Evolutionary conservation across 2,888 invertebrate species (phyloP).

Genomic region (Euplexia lucipara): DNA sequence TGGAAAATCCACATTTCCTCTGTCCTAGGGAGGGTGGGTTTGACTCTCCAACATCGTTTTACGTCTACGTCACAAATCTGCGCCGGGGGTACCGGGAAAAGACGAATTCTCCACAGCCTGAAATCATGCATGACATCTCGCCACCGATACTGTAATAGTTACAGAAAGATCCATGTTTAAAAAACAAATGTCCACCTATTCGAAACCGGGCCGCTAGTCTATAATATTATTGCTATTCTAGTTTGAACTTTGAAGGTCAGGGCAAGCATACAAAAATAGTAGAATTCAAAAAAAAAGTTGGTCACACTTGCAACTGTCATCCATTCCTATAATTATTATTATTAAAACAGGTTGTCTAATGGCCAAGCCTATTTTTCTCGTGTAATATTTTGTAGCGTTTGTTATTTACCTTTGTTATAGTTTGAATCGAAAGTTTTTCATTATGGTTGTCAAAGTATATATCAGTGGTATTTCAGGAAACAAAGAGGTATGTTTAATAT

Average conservation of each 20-base stretch:
- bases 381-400: slow-evolving; percentile 77
- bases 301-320: slow-evolving; percentile 72
- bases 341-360: slow-evolving; percentile 84
- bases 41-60: too few relatives aligned
- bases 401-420: slow-evolving; percentile 77
- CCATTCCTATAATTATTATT: slow-evolving; percentile 77
- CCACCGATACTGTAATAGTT: too few relatives aligned
- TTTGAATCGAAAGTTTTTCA: slow-evolving; percentile 73
- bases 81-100: too few relatives aligned
- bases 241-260: slow-evolving; percentile 5
- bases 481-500: slow-evolving; percentile 95
- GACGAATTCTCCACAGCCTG: too few relatives aligned
- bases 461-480: slow-evolving; percentile 98
- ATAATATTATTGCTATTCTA: background rate
- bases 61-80: too few relatives aligned
- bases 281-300: slow-evolving; percentile 46
- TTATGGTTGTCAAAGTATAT: slow-evolving; percentile 97
- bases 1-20: too few relatives aligned
- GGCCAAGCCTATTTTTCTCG: slow-evolving; percentile 89
- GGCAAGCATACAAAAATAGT: slow-evolving; percentile 15
- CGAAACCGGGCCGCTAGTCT: too few relatives aligned
- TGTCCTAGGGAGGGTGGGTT: too few relatives aligned
- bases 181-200: too few relatives aligned
- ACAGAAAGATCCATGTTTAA: too few relatives aligned
- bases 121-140: too few relatives aligned